These are phyloP conservation scores for Trichomycterus rosablanca DNA, from an alignment of 2,113 vertebrate species.

Conservation along the genomic window DNA sequence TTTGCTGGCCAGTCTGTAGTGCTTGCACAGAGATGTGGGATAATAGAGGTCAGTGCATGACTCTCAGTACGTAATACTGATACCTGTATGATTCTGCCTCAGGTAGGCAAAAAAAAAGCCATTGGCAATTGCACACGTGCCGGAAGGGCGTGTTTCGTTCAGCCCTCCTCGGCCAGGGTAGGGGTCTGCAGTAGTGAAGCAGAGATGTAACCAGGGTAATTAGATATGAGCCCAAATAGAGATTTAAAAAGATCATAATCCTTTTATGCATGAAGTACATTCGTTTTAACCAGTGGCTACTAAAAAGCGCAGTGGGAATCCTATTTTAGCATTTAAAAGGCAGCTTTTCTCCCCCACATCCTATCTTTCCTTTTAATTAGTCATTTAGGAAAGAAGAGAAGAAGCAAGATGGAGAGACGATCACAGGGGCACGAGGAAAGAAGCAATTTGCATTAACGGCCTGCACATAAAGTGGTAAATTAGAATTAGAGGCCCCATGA, in stretches of 20 bases:
- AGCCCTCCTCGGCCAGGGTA: too few species aligned
- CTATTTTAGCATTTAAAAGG: slow-evolving; percentile 40
- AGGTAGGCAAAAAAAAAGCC: background rate
- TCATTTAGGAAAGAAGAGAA: slow-evolving; percentile 25
- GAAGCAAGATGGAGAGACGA: slow-evolving; percentile 18
- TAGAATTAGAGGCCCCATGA: slow-evolving; percentile 44
- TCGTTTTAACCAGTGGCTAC: slow-evolving; percentile 27
- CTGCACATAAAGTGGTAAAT: slow-evolving; percentile 48
- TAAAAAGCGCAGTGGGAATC: slow-evolving; percentile 21
- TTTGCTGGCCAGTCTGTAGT: too few species aligned
- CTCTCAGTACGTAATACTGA: too few species aligned
- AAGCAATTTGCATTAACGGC: slow-evolving; percentile 48
- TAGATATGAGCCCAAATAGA: slow-evolving; percentile 3
- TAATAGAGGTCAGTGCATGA: too few species aligned
- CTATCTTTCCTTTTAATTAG: slow-evolving; percentile 38
- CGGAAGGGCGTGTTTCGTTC: too few species aligned
- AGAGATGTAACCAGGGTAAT: too few species aligned
- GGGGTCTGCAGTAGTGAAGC: too few species aligned
- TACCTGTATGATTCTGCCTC: too few species aligned
- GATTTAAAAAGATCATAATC: slow-evolving; percentile 12
- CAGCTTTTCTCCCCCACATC: slow-evolving; percentile 20
- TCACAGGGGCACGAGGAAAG: slow-evolving; percentile 35
- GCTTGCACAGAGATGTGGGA: too few species aligned
- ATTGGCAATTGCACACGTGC: too few species aligned
- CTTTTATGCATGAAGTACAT: slow-evolving; percentile 33